Evolutionary conservation across 2,113 vertebrate species (phyloP).

Genomic region (Thryonomys swinderianus): DNA sequence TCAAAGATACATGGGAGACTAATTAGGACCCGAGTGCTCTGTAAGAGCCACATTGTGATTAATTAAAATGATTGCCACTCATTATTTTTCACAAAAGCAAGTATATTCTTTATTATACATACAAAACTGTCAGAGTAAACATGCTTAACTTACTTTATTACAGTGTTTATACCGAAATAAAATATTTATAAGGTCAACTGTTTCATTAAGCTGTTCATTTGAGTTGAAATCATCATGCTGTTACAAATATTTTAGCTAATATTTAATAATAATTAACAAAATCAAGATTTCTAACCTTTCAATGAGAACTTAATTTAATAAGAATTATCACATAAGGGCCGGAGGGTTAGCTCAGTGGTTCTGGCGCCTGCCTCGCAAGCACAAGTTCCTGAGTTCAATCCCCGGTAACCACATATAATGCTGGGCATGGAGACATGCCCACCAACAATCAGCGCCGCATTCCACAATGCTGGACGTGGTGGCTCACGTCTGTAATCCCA

Average conservation of each 20-base stretch:
- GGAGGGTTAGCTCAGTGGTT: no score
- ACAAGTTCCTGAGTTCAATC: no score
- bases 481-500: no score
- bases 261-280: constrained; percentile 40
- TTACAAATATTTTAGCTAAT: constrained; percentile 26
- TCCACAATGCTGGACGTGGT: no score
- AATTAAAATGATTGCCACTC: constrained; percentile 62
- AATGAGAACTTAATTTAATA: not conserved
- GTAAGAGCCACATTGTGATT: constrained; percentile 60
- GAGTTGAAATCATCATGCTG: not conserved
- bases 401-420: no score
- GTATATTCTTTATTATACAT: constrained; percentile 9
- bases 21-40: constrained; percentile 67
- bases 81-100: constrained; percentile 49
- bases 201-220: constrained; percentile 32
- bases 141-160: not conserved
- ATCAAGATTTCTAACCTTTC: not conserved
- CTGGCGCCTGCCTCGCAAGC: no score
- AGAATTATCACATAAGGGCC: not conserved
- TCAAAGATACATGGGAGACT: constrained; percentile 49
- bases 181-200: constrained; percentile 37
- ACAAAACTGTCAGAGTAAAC: constrained; percentile 2
- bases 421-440: no score
- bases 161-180: constrained; percentile 15
- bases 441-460: no score